These are phyloP conservation scores for Ceratosolen fusciceps DNA, from an alignment of 1,140 invertebrate species.

Conservation along the genomic window DNA sequence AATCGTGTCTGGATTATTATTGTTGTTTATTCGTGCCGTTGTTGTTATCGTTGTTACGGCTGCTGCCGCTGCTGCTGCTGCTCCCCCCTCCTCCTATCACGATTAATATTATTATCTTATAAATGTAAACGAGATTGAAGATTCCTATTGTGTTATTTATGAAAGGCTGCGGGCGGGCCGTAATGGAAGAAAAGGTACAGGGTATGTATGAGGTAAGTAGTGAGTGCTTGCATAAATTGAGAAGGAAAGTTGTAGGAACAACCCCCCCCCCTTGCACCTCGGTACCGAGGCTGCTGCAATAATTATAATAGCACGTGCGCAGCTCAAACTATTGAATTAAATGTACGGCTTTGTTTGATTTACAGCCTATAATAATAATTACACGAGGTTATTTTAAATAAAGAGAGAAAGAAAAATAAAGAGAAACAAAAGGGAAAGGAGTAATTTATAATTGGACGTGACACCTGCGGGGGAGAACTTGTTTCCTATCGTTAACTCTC, in stretches of 20 bases:
- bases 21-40: no score
- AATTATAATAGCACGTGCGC: neutral
- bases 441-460: constrained; percentile 1
- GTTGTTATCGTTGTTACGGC: no score
- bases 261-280: no score
- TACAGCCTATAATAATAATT: neutral
- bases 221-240: neutral
- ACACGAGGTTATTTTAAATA: no score
- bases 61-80: no score
- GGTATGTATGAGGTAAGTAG: neutral
- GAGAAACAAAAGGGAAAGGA: constrained; percentile 3
- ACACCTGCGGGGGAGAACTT: no score
- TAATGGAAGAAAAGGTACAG: no score
- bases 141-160: neutral
- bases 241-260: neutral
- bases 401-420: neutral
- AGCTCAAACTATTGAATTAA: neutral
- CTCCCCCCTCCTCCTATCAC: no score
- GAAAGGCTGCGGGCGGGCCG: neutral
- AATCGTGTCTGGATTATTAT: no score
- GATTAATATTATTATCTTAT: no score
- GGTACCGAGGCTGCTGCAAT: no score
- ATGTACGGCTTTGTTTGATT: neutral
- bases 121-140: neutral
- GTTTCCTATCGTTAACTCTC: neutral